These are phyloP conservation scores for Drosophila yooni DNA, from an alignment of 2,888 invertebrate species.

Conservation along the genomic window DNA sequence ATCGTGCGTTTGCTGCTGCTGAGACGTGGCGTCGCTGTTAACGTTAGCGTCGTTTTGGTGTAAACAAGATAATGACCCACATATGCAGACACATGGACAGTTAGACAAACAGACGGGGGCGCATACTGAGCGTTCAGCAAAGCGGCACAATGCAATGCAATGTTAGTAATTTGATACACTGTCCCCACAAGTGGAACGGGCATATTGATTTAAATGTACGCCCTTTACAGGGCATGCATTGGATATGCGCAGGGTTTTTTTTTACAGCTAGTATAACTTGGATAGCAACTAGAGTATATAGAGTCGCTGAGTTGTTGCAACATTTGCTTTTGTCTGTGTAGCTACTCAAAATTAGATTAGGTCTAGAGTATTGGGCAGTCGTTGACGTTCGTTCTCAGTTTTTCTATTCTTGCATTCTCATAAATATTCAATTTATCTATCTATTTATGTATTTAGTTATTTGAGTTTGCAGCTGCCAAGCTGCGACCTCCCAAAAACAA, in stretches of 20 bases:
- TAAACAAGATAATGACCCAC: slow-evolving; percentile 79
- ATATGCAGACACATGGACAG: slow-evolving; percentile 35
- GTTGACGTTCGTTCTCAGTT: not conserved
- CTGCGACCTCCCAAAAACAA: slow-evolving; percentile 38
- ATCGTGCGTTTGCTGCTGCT: slow-evolving; percentile 40
- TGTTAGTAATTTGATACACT: slow-evolving; percentile 17
- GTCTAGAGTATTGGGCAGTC: not conserved
- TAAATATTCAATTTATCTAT: slow-evolving; percentile 47
- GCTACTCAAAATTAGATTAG: not conserved
- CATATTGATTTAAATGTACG: not conserved
- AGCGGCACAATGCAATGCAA: slow-evolving; percentile 51
- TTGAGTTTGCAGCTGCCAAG: slow-evolving; percentile 15
- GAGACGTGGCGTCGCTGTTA: slow-evolving; percentile 29
- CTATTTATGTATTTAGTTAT: slow-evolving; percentile 28
- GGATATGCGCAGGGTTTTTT: not conserved
- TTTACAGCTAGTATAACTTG: not conserved
- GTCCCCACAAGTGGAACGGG: not conserved
- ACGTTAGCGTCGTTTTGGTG: slow-evolving; percentile 47
- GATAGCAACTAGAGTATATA: not conserved
- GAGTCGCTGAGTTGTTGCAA: not conserved
- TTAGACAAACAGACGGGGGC: slow-evolving; percentile 21
- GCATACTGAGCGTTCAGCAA: slow-evolving; percentile 57
- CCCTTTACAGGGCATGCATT: not conserved
- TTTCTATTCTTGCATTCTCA: slow-evolving; percentile 17
- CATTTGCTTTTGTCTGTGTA: not conserved